These are phyloP conservation scores for Labeo calbasu DNA, from an alignment of 2,797 vertebrate genomes.

Conservation along the genomic window DNA sequence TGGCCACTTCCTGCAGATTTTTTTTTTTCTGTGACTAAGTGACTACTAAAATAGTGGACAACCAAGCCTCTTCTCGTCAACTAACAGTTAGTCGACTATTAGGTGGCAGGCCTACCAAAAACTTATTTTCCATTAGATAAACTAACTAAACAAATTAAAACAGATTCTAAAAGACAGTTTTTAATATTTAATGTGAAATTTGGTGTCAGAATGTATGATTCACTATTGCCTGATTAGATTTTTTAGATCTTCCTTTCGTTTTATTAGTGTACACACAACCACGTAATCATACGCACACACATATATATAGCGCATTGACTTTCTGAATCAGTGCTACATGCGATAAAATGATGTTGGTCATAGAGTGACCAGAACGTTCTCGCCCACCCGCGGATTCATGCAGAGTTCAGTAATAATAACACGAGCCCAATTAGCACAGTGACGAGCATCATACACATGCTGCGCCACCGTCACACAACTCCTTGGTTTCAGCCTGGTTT, in stretches of 20 bases:
- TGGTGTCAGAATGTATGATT: neutral
- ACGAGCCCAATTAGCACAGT: slow-evolving; percentile 19
- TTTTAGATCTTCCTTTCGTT: neutral
- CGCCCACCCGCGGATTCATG: slow-evolving; percentile 5
- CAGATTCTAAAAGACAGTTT: neutral
- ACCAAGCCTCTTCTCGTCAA: too few species aligned
- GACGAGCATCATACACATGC: neutral
- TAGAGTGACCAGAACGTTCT: slow-evolving; percentile 1
- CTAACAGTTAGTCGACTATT: too few species aligned
- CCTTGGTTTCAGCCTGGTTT: slow-evolving; percentile 33
- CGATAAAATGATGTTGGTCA: neutral
- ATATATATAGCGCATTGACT: neutral
- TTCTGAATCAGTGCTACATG: neutral
- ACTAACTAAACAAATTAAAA: neutral
- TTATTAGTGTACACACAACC: neutral
- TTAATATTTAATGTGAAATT: neutral
- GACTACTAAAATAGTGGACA: too few species aligned
- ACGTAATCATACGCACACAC: neutral
- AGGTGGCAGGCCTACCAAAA: too few species aligned
- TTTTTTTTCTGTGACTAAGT: too few species aligned
- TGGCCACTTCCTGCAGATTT: too few species aligned
- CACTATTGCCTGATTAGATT: neutral
- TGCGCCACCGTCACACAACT: slow-evolving; percentile 17
- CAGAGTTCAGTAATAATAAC: slow-evolving; percentile 29
- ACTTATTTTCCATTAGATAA: neutral